A percentile compares a stretch with the other conserved stretches of the same genome.
phyloP scores from a whole-genome alignment of 2,888 invertebrate species.

The Trypoxylon attenuatum region DNA sequence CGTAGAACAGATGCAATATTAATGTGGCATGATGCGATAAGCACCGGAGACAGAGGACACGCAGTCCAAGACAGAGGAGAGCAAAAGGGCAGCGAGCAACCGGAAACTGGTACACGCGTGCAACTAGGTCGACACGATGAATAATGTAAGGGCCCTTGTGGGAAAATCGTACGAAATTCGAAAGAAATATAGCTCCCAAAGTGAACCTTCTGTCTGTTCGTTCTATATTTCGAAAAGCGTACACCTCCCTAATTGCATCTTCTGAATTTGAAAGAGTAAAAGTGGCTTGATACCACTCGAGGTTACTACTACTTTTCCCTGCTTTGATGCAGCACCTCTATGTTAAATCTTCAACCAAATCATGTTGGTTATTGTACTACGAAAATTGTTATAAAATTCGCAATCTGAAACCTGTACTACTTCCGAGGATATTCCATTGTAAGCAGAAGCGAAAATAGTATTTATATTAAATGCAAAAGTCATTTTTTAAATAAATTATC shows the following conservation, averaged over 20 bases:
- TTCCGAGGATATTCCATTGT: no score
- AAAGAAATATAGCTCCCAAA: constrained; percentile 17
- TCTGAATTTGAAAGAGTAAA: constrained; percentile 52
- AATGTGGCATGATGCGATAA: constrained; percentile 31
- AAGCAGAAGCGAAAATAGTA: no score
- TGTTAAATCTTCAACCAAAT: no score
- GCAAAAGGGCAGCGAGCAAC: constrained; percentile 8
- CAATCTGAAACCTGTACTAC: no score
- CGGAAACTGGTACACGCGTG: constrained; percentile 36
- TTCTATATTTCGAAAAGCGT: not conserved
- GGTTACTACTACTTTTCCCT: constrained; percentile 44
- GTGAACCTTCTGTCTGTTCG: constrained; percentile 3
- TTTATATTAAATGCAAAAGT: no score
- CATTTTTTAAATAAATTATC: no score
- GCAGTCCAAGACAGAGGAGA: not conserved
- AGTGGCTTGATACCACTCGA: constrained; percentile 52
- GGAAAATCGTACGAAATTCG: constrained; percentile 40
- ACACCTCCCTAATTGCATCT: constrained; percentile 53
- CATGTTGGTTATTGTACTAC: no score
- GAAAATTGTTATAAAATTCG: no score
- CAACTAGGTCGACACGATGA: constrained; percentile 39
- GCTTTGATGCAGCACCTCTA: no score
- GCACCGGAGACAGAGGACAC: constrained; percentile 15
- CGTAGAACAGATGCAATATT: constrained; percentile 20
- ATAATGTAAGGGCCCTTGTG: constrained; percentile 40